Conservation (phyloP, 1,140 invertebrate genomes). For the Macrosteles quadrilineatus region DNA sequence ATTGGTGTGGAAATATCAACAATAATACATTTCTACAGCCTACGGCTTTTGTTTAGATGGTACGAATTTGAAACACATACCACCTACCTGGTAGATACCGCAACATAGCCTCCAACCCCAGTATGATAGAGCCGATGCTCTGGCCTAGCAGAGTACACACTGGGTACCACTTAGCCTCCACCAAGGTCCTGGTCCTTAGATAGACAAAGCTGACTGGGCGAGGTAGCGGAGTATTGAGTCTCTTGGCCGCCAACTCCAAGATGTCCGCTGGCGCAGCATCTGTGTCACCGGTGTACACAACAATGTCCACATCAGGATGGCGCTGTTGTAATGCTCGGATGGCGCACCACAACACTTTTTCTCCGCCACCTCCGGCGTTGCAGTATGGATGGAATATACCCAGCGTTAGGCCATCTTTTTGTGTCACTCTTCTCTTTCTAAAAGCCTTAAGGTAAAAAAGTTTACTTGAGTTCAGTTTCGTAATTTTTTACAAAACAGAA, state of each 20-base stretch:
- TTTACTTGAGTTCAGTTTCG: too few species aligned
- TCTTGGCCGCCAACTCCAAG: constrained; percentile 69
- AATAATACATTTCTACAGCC: too few species aligned
- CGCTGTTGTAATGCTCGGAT: constrained; percentile 77
- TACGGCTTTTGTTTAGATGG: too few species aligned
- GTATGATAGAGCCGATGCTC: constrained; percentile 84
- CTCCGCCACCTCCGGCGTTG: constrained; percentile 97
- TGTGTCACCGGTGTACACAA: constrained; percentile 88
- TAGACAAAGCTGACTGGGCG: constrained; percentile 75
- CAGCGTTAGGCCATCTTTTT: constrained; percentile 49
- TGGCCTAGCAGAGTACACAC: constrained; percentile 93
- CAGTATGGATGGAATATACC: constrained; percentile 98
- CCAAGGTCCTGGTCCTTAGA: constrained; percentile 65
- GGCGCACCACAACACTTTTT: constrained; percentile 96
- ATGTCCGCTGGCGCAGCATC: constrained; percentile 75
- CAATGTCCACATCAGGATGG: constrained; percentile 64
- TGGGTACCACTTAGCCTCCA: constrained; percentile 87
- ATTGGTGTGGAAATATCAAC: too few species aligned
- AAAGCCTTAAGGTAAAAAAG: not conserved
- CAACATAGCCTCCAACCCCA: constrained; percentile 89
- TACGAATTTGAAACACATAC: too few species aligned
- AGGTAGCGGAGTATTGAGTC: constrained; percentile 77
- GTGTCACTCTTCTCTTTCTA: constrained; percentile 3
- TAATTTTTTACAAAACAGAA: too few species aligned
- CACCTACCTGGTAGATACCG: constrained; percentile 72